phyloP scores from a whole-genome alignment of 2,888 invertebrate genomes.

The Pseudococcus longispinus region DNA sequence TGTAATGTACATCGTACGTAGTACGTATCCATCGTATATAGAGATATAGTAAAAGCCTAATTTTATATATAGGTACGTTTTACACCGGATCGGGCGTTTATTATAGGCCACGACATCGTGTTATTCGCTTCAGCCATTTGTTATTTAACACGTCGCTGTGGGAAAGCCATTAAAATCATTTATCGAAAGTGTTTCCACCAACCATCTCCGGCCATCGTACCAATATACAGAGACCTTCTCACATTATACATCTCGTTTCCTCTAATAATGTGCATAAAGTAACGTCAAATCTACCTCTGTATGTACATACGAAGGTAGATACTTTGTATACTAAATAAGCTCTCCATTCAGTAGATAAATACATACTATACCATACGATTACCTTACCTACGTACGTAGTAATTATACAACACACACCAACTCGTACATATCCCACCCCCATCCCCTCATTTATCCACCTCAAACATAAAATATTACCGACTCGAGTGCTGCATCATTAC shows the following conservation, averaged over 20 bases:
- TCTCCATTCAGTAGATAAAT: neutral
- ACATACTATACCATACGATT: neutral
- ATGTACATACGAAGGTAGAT: neutral
- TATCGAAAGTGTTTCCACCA: neutral
- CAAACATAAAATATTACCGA: neutral
- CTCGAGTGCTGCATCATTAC: neutral
- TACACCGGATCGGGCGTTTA: neutral
- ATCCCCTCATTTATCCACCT: neutral
- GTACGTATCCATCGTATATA: neutral
- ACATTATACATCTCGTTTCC: neutral
- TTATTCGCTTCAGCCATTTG: neutral
- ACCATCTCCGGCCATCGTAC: neutral
- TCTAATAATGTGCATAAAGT: neutral
- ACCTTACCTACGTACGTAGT: neutral
- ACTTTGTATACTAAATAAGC: slow-evolving; percentile 1
- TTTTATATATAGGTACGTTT: neutral
- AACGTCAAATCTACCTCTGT: neutral
- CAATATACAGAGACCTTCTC: neutral
- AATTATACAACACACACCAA: neutral
- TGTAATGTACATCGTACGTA: neutral
- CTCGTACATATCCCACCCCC: neutral
- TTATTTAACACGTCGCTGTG: neutral
- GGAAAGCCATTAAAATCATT: slow-evolving; percentile 12
- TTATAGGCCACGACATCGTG: slow-evolving; percentile 7
- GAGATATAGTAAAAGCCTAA: neutral